These are phyloP conservation scores for Phainopepla nitens DNA, from an alignment of 2,113 vertebrate species.

Conservation along the genomic window DNA sequence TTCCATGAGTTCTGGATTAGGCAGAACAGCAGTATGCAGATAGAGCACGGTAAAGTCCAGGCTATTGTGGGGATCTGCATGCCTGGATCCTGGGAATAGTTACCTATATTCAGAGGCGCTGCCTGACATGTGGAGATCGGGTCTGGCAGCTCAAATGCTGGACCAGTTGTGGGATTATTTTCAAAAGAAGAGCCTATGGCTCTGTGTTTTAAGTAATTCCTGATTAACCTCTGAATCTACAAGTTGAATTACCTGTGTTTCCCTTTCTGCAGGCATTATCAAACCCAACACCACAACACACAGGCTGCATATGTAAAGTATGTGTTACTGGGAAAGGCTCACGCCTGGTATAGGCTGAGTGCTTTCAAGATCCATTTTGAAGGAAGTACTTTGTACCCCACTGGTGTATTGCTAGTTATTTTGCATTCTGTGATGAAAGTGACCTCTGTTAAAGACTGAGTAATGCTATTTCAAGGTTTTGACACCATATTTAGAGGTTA, in stretches of 20 bases:
- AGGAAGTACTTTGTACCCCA: background rate
- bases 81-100: background rate
- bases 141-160: background rate
- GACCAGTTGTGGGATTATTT: background rate
- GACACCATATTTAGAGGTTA: background rate
- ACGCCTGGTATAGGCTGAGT: background rate
- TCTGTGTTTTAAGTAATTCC: background rate
- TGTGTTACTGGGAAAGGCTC: background rate
- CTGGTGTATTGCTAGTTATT: background rate
- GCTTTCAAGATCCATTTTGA: background rate
- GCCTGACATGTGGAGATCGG: fast-evolving
- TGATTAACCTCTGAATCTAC: background rate
- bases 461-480: background rate
- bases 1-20: background rate
- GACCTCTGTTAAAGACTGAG: background rate
- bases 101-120: background rate
- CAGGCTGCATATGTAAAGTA: background rate
- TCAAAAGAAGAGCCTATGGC: fast-evolving
- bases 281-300: background rate
- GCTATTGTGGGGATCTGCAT: background rate
- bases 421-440: background rate
- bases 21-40: background rate
- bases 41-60: background rate
- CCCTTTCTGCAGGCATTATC: background rate
- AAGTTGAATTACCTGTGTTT: background rate